Evolutionary conservation across 2,888 invertebrate species (phyloP).

Genomic region (Lithosia quadra): DNA sequence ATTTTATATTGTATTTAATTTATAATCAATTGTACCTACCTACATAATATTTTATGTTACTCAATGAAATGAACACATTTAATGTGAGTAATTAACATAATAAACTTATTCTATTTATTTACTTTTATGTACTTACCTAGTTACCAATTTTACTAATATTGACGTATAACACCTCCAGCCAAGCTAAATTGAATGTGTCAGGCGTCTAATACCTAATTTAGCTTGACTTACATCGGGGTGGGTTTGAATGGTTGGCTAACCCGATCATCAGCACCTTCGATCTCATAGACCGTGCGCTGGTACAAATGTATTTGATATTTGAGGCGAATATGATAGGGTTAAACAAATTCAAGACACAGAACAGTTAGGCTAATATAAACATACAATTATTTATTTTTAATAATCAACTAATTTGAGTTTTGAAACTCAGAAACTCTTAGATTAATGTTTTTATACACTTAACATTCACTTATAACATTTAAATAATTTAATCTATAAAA

Average conservation of each 20-base stretch:
- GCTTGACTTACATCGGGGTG: too few relatives aligned
- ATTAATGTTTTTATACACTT: neutral
- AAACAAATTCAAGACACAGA: neutral
- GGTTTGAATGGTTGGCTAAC: neutral
- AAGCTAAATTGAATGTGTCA: neutral
- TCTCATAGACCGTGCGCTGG: neutral
- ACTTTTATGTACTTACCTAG: too few relatives aligned
- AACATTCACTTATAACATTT: slow-evolving; percentile 16
- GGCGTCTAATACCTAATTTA: too few relatives aligned
- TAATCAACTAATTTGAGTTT: neutral
- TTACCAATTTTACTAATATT: too few relatives aligned
- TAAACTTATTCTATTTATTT: too few relatives aligned
- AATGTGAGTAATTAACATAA: too few relatives aligned
- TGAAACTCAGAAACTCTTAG: neutral
- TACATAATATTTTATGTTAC: too few relatives aligned
- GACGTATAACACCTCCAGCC: neutral
- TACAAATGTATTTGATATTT: neutral
- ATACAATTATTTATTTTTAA: neutral
- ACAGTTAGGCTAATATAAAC: neutral
- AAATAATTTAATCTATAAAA: slow-evolving; percentile 9
- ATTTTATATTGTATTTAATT: too few relatives aligned
- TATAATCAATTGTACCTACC: too few relatives aligned
- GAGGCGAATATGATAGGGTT: neutral
- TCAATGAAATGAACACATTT: too few relatives aligned
- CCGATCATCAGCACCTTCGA: too few relatives aligned